These are phyloP conservation scores for Epirrita christyi DNA, from an alignment of 2,888 invertebrate genomes.

Conservation along the genomic window DNA sequence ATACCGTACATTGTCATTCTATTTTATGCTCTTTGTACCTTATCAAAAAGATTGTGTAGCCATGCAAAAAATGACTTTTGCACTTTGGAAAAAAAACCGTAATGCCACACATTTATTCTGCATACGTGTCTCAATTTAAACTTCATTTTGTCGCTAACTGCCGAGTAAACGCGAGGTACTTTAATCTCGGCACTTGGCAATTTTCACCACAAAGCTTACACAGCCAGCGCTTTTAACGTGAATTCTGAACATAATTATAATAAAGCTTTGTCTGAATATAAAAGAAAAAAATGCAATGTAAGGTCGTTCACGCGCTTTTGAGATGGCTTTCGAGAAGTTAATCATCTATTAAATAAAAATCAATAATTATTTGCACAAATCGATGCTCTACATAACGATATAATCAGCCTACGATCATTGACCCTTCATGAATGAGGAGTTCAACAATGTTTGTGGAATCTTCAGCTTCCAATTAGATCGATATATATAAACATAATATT, in stretches of 20 bases:
- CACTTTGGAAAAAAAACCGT: no score
- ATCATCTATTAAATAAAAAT: background rate
- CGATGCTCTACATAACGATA: background rate
- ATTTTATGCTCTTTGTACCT: no score
- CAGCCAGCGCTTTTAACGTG: conserved; percentile 19
- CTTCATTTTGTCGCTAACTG: conserved; percentile 20
- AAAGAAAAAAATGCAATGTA: background rate
- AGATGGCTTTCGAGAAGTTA: background rate
- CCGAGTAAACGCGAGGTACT: conserved; percentile 9
- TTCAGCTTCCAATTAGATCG: no score
- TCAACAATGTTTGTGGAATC: no score
- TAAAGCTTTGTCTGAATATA: conserved; percentile 15
- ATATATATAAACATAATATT: no score
- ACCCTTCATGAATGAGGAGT: no score
- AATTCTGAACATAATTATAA: conserved; percentile 19
- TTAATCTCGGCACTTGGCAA: conserved; percentile 12
- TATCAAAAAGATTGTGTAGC: no score
- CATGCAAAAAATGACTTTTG: no score
- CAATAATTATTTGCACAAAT: background rate
- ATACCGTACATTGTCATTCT: no score
- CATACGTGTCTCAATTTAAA: conserved; percentile 15
- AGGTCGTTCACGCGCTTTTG: background rate
- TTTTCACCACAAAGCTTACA: conserved; percentile 21
- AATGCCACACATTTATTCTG: conserved; percentile 5
- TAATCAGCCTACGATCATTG: background rate